Percentiles rank a stretch among this genome's conserved stretches.
Conservation (phyloP, 2,113 vertebrate species). For the Lates calcarifer region DNA sequence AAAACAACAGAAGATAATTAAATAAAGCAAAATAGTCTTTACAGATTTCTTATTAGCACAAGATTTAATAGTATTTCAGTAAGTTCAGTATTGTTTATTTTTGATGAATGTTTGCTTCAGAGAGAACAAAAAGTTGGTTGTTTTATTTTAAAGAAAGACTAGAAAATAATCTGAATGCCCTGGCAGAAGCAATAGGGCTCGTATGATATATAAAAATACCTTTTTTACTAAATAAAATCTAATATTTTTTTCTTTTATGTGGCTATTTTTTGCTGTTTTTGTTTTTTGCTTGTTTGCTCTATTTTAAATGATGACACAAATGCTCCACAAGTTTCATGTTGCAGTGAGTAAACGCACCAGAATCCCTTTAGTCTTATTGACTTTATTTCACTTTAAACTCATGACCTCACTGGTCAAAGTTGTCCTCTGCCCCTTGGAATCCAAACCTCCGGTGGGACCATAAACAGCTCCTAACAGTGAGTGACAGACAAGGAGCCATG, state of each 20-base stretch:
- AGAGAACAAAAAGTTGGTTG: too few relatives aligned
- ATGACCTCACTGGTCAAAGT: slow-evolving; percentile 25
- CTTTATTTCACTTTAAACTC: slow-evolving; percentile 32
- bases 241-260: background rate
- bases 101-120: background rate
- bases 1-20: too few relatives aligned
- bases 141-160: background rate
- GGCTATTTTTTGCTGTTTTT: background rate
- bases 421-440: slow-evolving; percentile 40
- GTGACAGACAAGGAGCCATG: slow-evolving; percentile 40
- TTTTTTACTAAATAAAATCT: background rate
- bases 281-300: slow-evolving; percentile 10
- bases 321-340: slow-evolving; percentile 22
- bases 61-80: background rate
- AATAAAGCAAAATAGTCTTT: too few relatives aligned
- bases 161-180: background rate
- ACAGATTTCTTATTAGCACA: background rate
- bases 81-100: background rate
- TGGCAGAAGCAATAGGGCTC: too few relatives aligned
- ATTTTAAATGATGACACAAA: slow-evolving; percentile 44
- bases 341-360: background rate
- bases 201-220: background rate
- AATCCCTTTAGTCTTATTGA: slow-evolving; percentile 23
- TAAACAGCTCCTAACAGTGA: slow-evolving; percentile 53
- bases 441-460: slow-evolving; percentile 10